Evolutionary conservation across 2,888 invertebrate species (phyloP).

Genomic region (Acrobasis repandana): DNA sequence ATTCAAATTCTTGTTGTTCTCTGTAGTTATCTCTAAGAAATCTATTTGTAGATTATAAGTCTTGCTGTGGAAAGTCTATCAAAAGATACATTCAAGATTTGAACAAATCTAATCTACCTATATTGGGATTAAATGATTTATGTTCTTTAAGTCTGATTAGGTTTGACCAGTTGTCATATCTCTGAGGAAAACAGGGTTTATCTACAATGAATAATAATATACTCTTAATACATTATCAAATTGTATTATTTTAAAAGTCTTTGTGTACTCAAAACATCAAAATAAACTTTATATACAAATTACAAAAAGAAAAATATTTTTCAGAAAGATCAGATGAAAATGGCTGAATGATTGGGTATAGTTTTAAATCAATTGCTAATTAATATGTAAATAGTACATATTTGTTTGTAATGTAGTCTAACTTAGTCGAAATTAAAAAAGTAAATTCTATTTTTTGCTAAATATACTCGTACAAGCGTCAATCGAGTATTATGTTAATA

Average conservation of each 20-base stretch:
- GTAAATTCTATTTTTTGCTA: conserved; percentile 7
- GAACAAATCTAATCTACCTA: background rate
- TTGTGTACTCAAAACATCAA: background rate
- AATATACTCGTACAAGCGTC: conserved; percentile 22
- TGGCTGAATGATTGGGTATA: conserved; percentile 13
- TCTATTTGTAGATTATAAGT: conserved; percentile 30
- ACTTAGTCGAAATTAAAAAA: background rate
- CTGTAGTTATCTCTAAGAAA: conserved; percentile 27
- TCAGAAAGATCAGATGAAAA: background rate
- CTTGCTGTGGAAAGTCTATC: conserved; percentile 18
- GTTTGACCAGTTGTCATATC: conserved; percentile 56
- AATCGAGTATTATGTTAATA: conserved; percentile 8
- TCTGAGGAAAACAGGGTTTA: conserved; percentile 66
- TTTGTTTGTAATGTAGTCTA: background rate
- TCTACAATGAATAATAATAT: conserved; percentile 21
- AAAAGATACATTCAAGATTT: background rate
- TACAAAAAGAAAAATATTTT: background rate
- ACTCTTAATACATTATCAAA: conserved; percentile 1
- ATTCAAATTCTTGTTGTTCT: conserved; percentile 36
- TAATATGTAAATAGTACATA: conserved; percentile 17
- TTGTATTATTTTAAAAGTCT: conserved; percentile 16
- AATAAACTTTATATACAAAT: background rate
- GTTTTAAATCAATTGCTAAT: conserved; percentile 2
- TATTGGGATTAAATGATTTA: background rate
- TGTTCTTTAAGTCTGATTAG: background rate